Conservation (phyloP, 2,113 vertebrate genomes). For the Entelurus aequoreus region DNA sequence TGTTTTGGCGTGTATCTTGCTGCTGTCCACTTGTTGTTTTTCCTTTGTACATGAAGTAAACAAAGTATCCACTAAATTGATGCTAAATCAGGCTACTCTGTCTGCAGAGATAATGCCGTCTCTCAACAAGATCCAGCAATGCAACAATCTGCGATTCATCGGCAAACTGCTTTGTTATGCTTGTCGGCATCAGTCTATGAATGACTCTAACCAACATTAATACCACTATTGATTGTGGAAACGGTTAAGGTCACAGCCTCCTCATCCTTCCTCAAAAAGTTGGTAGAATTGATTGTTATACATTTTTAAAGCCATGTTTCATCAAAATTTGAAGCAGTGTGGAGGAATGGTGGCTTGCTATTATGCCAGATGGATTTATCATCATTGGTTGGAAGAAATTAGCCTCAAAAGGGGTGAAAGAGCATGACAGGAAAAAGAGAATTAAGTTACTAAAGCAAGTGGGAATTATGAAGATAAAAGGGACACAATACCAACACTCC, state of each 20-base stretch:
- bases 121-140: constrained; percentile 13
- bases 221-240: constrained; percentile 35
- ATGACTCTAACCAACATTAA: constrained; percentile 43
- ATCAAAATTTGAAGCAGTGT: constrained; percentile 12
- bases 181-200: constrained; percentile 45
- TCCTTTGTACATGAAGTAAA: constrained; percentile 21
- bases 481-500: neutral
- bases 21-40: constrained; percentile 13
- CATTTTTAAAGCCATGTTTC: constrained; percentile 19
- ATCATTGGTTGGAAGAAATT: constrained; percentile 25
- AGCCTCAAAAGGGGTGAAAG: constrained; percentile 7
- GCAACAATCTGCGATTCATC: constrained; percentile 28
- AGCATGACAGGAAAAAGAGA: constrained; percentile 11
- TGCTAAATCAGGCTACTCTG: constrained; percentile 6
- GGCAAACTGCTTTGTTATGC: constrained; percentile 47
- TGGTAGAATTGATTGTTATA: constrained; percentile 40
- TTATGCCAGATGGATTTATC: constrained; percentile 34
- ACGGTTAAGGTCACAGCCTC: constrained; percentile 38
- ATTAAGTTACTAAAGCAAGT: neutral
- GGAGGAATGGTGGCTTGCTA: neutral
- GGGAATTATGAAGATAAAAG: constrained; percentile 6
- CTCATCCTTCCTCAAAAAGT: constrained; percentile 28
- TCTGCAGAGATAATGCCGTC: constrained; percentile 6
- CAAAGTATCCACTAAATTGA: constrained; percentile 30
- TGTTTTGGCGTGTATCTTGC: constrained; percentile 9